phyloP scores from a whole-genome alignment of 1,140 invertebrate species.

The Lucilia cuprina region DNA sequence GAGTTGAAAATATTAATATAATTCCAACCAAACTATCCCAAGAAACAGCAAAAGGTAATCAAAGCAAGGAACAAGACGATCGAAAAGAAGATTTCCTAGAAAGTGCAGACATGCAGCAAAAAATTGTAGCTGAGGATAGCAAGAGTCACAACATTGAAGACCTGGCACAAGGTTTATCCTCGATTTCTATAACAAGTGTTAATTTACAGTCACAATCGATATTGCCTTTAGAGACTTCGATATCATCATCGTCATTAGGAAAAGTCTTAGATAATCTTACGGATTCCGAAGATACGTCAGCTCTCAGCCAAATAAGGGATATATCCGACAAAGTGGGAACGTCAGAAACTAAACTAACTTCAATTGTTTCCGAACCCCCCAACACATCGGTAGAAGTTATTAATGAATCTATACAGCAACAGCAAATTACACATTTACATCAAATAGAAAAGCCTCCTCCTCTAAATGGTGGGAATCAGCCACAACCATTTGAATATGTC shows the following conservation, averaged over 20 bases:
- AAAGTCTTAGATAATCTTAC: conserved; percentile 53
- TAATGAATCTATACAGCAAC: neutral
- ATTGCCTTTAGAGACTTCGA: conserved; percentile 48
- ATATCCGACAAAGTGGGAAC: neutral
- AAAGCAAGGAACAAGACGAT: neutral
- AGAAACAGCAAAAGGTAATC: conserved; percentile 33
- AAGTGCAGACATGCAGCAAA: conserved; percentile 30
- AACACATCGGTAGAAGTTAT: conserved; percentile 9
- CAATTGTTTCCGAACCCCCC: conserved; percentile 3
- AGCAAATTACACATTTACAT: neutral
- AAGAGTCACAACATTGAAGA: conserved; percentile 41
- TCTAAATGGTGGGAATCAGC: neutral
- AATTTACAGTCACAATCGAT: conserved; percentile 47
- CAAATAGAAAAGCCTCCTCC: neutral
- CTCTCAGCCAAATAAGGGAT: conserved; percentile 30
- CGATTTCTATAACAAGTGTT: conserved; percentile 53
- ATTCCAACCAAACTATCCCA: too few species aligned
- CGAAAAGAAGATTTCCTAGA: neutral
- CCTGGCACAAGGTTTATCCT: conserved; percentile 53
- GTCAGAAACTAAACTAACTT: neutral
- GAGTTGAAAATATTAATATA: neutral
- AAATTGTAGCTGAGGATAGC: conserved; percentile 26
- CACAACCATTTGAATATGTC: neutral
- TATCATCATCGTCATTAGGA: conserved; percentile 51
- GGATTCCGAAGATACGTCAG: conserved; percentile 38